Base-by-base conservation (phyloP, 2,113 vertebrate genomes). In the Solea senegalensis region DNA sequence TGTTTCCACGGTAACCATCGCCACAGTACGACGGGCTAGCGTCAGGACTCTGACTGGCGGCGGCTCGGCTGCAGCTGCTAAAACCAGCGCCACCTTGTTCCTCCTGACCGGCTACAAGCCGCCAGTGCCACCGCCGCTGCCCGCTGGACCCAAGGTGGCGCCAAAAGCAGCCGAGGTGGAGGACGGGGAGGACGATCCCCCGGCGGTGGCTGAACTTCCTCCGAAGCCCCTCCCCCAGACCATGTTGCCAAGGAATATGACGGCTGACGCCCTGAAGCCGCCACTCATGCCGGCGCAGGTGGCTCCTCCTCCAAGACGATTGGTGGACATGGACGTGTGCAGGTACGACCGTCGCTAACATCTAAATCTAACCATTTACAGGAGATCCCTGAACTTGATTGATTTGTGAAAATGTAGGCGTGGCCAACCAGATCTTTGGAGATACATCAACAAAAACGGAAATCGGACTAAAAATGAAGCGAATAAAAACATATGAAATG, bases 271-370 rank as follows among this genome's bases (percentile, higher is more conserved):
- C 64, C 89, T 95, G 78, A 93, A 91, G 67, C 94, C 94, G 2
- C 94, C 94, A 0, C 87, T 94, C 16, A 93, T 94, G 0, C 86
- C 91, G 0, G 93, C 94, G 2, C 88, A 94, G 85, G 89, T 94
- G 43, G 93, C 89, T 10, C 91, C 94, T 0, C 87, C 94, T 0
- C 94, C 94, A 11, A 88, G 89, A 6, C 90, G 93, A 27, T 92
- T 93, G 72, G 94, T 95, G 48, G 94, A 94, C 0, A 90, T 95
- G 28, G 96, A 97, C 46, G 88, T 94, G 59, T 97, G 96, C 92
- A 94, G 81, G 91, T 92, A 82, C 5, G 4, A 2, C 8, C 8
- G 34, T 34, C 34, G 5, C 3, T 34, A 34, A 34, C 34, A 34
- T 34, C 34, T 34, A 34, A 21, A 21, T 21, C 21, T 21, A 21